A percentile compares a stretch with the other conserved stretches of the same genome.
phyloP scores from a whole-genome alignment of 2,888 invertebrate genomes.

The Glomeris marginata region DNA sequence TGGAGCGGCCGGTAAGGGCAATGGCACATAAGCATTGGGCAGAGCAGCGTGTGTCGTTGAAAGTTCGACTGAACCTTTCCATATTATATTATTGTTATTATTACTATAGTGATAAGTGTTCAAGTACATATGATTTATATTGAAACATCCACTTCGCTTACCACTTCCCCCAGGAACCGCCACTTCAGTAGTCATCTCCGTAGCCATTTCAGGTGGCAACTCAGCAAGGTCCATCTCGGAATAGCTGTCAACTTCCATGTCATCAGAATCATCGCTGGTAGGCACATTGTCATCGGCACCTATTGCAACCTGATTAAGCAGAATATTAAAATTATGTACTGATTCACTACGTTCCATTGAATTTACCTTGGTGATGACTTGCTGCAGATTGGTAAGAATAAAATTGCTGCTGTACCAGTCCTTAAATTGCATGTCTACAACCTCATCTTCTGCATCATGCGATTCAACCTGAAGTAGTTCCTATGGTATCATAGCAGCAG shows the following conservation, averaged over 20 bases:
- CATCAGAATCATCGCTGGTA: slow-evolving; percentile 6
- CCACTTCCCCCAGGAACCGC: too few species aligned
- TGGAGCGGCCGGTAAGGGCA: slow-evolving; percentile 16
- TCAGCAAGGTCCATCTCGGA: slow-evolving; percentile 10
- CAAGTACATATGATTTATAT: too few species aligned
- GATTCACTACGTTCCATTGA: too few species aligned
- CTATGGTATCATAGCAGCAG: neutral
- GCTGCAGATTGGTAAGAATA: slow-evolving; percentile 17
- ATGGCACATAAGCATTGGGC: slow-evolving; percentile 16
- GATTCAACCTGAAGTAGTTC: slow-evolving; percentile 8
- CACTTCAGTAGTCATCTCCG: too few species aligned
- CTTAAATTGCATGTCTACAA: slow-evolving; percentile 26
- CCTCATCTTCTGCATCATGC: slow-evolving; percentile 16
- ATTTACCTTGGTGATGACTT: slow-evolving; percentile 13
- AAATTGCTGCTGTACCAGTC: slow-evolving; percentile 30
- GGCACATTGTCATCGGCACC: neutral
- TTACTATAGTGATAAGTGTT: too few species aligned
- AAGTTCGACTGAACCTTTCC: too few species aligned
- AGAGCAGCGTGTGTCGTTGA: slow-evolving; percentile 16
- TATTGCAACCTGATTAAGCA: neutral
- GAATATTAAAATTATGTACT: too few species aligned
- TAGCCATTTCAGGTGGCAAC: neutral
- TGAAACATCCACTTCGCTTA: too few species aligned
- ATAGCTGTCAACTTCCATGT: slow-evolving; percentile 14
- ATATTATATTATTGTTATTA: too few species aligned